Base-by-base conservation (phyloP, 1,140 invertebrate genomes). In the Tetramorium simillimum region DNA sequence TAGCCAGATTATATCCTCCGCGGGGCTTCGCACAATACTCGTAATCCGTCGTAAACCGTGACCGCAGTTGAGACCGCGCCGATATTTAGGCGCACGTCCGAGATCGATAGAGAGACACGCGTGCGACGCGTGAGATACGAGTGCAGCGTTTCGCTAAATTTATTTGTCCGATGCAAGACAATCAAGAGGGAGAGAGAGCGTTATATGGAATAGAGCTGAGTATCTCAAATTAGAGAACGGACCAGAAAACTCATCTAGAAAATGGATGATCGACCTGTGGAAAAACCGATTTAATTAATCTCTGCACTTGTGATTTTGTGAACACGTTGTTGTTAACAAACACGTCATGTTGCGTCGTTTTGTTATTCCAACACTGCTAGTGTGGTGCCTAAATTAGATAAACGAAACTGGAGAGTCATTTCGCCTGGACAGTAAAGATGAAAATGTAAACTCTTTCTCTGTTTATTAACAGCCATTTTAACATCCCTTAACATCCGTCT, bases 1-100 rank as follows among this genome's bases (percentile, higher is more conserved):
- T 94, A 95, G 93, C 93, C 91, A 93, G 94, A 94, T 94, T 94
- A 94, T 93, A 94, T 94, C 92, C 93, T 95, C 92, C 92, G 92
- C 89, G 91, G 94, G 94, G 93, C 93, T 95, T 94, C 94, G 92
- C 93, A 92, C 92, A 93, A 94, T 94, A 91, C 93, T 91, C 77
- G 92, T 93, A 93, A 94, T 93, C 92, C 91, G 90, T 43, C 84
- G 86, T 92, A 92, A 93, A 94, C 90, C 92, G 87, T 92, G 88
- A 86, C 90, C 91, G 88, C 89, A 91, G 92, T 92, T 92, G 88
- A 89, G 89, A 81, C 77, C 60, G 10, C 65, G 73, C 77, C 67
- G 78, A 92, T 88, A 86, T 91, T 91, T 88, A 86, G 82, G 28
- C 49, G 86, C 37, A 28, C 70, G 72, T 80, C 49, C 63, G 37